Evolutionary conservation across 2,888 invertebrate genomes (phyloP).

Genomic region (Cephalotes varians): DNA sequence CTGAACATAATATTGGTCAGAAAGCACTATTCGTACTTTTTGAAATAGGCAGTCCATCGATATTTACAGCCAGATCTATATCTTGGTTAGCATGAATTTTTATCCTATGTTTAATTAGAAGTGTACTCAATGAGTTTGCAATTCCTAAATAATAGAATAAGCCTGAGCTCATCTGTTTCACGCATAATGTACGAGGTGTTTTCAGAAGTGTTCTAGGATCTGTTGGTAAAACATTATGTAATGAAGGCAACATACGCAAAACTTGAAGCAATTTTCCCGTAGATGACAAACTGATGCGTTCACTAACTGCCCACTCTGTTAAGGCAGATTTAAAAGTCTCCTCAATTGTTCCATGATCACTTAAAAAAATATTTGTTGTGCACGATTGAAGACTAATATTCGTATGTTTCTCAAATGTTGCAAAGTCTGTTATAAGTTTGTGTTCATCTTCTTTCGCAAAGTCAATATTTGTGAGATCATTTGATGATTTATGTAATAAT

Average conservation of each 20-base stretch:
- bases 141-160: constrained; percentile 9
- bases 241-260: too few relatives aligned
- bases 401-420: background rate
- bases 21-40: constrained; percentile 8
- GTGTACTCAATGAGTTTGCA: background rate
- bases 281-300: too few relatives aligned
- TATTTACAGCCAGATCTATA: background rate
- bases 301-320: too few relatives aligned
- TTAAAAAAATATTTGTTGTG: background rate
- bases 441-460: background rate
- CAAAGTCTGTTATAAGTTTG: background rate
- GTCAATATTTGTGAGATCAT: background rate
- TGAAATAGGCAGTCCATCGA: background rate
- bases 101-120: background rate
- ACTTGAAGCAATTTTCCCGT: too few relatives aligned
- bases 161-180: background rate
- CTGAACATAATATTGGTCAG: constrained; percentile 67
- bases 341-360: background rate
- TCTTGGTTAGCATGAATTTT: background rate
- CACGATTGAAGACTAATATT: background rate
- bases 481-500: background rate
- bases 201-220: background rate
- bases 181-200: background rate
- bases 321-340: background rate
- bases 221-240: background rate